Base-by-base conservation (phyloP, 2,888 invertebrate genomes). In the Parnassius apollo region DNA sequence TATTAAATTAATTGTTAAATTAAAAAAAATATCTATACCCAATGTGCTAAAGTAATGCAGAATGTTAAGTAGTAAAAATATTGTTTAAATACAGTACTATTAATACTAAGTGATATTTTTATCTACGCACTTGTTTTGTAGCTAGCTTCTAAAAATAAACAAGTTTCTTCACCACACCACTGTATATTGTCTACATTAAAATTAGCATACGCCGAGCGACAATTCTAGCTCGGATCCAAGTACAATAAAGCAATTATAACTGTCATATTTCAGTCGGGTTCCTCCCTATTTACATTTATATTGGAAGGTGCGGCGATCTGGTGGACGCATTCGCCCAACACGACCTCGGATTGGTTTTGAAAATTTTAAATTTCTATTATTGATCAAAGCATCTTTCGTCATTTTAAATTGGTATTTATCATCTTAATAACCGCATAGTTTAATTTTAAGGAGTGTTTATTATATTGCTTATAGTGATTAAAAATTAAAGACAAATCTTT, bases 201-300 rank as follows among this genome's bases (percentile, higher is more conserved):
- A 88, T 88, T 87, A 81, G 76, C 87, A 85, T 85, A 86, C 71
- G 74, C 69, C 70, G 69, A 71, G 72, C 67, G 72, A 71, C 70
- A 74, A 69, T 71, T 56, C 59, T 50, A 59, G 67, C 66, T 71
- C 74, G 77, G 73, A 77, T 72, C 75, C 79, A 81, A 86, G 86
- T 80, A 84, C 89, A 91, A 91, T 91, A 91, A 90, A 91, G 86
- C 89, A 91, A 91, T 91, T 91, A 91, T 88, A 85, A 83, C 87
- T 83, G 90, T 85, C 88, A 89, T 89, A 91, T 91, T 91, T 91
- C 89, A 86, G 77, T 77, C 76, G 72, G 68, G 66, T 71, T 68
- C 65, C 65, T 69, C 75, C 79, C 71, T 88, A 91, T 91, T 91
- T 88, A 90, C 91, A 91, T 91, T 87, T 91, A 91, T 91, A 91